These are phyloP conservation scores for Rallus limicola DNA, from an alignment of 2,113 vertebrate genomes.

Conservation along the genomic window DNA sequence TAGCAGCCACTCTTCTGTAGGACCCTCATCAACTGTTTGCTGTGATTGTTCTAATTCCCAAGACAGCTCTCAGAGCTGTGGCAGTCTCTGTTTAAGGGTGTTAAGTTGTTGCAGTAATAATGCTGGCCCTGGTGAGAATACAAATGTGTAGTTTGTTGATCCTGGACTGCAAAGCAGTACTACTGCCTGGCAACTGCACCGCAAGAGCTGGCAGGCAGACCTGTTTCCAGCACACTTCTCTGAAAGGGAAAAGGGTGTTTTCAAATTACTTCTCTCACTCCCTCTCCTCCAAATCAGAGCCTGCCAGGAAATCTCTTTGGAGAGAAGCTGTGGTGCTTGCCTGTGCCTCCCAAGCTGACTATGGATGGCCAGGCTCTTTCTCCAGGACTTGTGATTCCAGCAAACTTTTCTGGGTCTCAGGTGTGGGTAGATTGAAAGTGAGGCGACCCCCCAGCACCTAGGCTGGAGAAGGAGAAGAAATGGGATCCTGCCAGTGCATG, in stretches of 20 bases:
- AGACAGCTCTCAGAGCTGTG: neutral
- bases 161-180: constrained; percentile 59
- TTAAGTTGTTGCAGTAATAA: constrained; percentile 69
- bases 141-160: constrained; percentile 68
- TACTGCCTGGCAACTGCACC: constrained; percentile 65
- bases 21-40: neutral
- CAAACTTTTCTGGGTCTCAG: neutral
- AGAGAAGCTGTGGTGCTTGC: constrained; percentile 7
- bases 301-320: constrained; percentile 47
- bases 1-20: neutral
- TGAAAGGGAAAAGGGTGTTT: constrained; percentile 60
- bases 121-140: constrained; percentile 54
- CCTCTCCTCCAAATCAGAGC: neutral
- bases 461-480: neutral
- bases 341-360: neutral
- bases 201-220: constrained; percentile 46
- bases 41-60: neutral
- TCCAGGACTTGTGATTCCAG: neutral
- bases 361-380: neutral
- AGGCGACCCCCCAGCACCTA: neutral
- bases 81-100: constrained; percentile 31
- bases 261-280: constrained; percentile 50
- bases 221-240: constrained; percentile 47
- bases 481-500: neutral
- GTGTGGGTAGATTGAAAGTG: neutral